These are phyloP conservation scores for Drosophila recens DNA, from an alignment of 2,888 invertebrate species.

Conservation along the genomic window DNA sequence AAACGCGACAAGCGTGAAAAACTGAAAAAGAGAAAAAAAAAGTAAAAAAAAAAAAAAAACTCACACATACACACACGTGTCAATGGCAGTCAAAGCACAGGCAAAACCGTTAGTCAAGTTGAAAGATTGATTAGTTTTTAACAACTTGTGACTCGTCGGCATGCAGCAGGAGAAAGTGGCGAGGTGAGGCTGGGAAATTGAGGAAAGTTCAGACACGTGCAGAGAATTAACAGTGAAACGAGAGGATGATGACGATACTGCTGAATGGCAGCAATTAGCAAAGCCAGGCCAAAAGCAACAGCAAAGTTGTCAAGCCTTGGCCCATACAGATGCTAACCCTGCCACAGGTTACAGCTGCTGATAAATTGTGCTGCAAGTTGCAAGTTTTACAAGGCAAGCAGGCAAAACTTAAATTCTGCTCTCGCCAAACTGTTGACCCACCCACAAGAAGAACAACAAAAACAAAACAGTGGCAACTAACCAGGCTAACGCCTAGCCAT, in stretches of 20 bases:
- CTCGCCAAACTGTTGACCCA: conserved; percentile 23
- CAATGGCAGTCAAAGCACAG: conserved; percentile 63
- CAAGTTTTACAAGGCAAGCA: neutral
- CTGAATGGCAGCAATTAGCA: conserved; percentile 74
- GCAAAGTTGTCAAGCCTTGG: conserved; percentile 16
- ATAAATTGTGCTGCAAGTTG: conserved; percentile 26
- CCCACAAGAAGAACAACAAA: neutral
- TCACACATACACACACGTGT: conserved; percentile 29
- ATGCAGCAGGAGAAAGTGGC: conserved; percentile 1
- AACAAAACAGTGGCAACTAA: conserved; percentile 13
- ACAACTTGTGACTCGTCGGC: conserved; percentile 74
- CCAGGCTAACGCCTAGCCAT: conserved; percentile 46
- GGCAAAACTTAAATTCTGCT: conserved; percentile 30
- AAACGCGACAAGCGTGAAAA: conserved; percentile 69
- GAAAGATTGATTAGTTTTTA: conserved; percentile 83
- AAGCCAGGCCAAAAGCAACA: conserved; percentile 7
- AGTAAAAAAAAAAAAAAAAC: conserved; percentile 11
- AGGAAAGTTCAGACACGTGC: conserved; percentile 67
- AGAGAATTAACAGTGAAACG: conserved; percentile 60
- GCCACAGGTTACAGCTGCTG: conserved; percentile 13
- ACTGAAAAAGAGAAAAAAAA: conserved; percentile 40
- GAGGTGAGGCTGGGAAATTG: conserved; percentile 11
- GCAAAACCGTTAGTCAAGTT: conserved; percentile 78
- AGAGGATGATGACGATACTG: conserved; percentile 42
- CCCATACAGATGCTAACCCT: neutral